Conservation (phyloP, 2,797 vertebrate genomes). For the Crenichthys baileyi region DNA sequence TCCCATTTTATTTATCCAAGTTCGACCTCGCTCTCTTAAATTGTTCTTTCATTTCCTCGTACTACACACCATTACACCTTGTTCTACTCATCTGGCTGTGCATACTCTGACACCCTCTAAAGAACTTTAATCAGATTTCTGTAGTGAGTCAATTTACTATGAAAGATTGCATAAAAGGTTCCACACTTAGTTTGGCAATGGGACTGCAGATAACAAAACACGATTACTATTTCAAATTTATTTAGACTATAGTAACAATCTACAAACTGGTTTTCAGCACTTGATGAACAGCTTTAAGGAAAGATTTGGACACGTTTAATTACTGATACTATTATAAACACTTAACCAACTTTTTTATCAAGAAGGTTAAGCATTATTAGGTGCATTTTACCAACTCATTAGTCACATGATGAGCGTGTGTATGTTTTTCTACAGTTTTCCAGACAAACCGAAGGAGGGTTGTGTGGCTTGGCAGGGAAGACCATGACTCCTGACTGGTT, state of each 20-base stretch:
- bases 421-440: constrained; percentile 60
- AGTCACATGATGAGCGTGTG: constrained; percentile 2
- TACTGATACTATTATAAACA: background rate
- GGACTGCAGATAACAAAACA: background rate
- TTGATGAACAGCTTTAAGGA: background rate
- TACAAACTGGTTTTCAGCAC: background rate
- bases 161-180: background rate
- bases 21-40: background rate
- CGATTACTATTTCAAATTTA: background rate
- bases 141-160: background rate
- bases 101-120: background rate
- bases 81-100: constrained; percentile 12
- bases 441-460: constrained; percentile 72
- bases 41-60: constrained; percentile 31
- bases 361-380: constrained; percentile 5
- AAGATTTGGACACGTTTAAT: background rate
- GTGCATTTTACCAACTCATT: background rate
- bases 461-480: constrained; percentile 67
- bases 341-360: background rate
- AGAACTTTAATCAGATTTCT: background rate
- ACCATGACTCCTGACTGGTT: constrained; percentile 45
- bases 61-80: constrained; percentile 10
- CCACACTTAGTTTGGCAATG: background rate
- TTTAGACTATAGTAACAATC: background rate
- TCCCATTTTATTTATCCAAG: background rate